Conservation (phyloP, 1,140 invertebrate species). For the Pseudomyrmex pallidus region DNA sequence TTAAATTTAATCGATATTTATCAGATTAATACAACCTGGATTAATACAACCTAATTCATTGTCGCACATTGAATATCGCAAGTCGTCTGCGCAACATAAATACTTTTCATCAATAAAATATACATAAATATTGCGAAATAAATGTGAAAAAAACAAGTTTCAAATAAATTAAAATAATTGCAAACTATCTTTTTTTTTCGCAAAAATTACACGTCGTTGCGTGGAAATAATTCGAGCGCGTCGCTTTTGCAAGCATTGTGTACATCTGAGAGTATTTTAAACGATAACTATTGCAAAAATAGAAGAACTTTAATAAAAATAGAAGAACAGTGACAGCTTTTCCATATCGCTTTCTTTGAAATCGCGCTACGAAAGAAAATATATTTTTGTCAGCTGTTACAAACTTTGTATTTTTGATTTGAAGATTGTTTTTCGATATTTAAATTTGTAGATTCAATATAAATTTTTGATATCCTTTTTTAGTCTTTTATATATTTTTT, state of each 20-base stretch:
- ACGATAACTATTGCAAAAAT: neutral
- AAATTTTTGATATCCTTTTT: too few species aligned
- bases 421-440: neutral
- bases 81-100: neutral
- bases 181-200: neutral
- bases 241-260: neutral
- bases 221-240: neutral
- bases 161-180: neutral
- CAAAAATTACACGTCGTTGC: too few species aligned
- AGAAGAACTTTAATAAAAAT: too few species aligned
- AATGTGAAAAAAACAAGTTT: neutral
- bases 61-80: neutral
- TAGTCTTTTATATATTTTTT: too few species aligned
- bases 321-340: neutral
- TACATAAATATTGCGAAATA: neutral
- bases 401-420: neutral
- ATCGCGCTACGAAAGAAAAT: neutral
- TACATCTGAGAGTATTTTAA: neutral
- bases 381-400: neutral
- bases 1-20: conserved; percentile 5
- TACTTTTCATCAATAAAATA: neutral
- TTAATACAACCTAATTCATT: neutral
- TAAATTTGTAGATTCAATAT: neutral
- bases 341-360: neutral
- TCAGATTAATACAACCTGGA: neutral